phyloP scores from a whole-genome alignment of 2,888 invertebrate species.

The Macropis europaea region DNA sequence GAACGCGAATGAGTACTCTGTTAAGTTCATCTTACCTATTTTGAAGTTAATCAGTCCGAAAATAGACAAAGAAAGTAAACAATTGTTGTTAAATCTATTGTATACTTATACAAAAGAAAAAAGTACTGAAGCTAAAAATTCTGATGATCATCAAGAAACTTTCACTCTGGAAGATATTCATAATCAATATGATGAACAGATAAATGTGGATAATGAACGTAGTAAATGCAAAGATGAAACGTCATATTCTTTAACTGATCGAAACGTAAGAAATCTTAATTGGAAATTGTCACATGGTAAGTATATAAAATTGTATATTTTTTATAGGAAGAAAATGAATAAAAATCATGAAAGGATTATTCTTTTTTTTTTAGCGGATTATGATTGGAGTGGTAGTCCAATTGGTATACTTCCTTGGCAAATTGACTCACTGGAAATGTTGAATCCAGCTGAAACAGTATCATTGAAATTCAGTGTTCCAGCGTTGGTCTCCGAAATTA shows the following conservation, averaged over 20 bases:
- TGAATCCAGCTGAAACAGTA: conserved; percentile 42
- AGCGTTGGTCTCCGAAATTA: conserved; percentile 52
- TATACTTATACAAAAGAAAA: conserved; percentile 59
- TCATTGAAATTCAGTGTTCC: conserved; percentile 33
- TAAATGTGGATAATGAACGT: neutral
- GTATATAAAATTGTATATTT: neutral
- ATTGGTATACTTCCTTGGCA: conserved; percentile 82
- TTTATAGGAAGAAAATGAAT: neutral
- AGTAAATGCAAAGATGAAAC: neutral
- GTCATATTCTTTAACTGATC: conserved; percentile 54
- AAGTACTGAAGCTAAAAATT: conserved; percentile 69
- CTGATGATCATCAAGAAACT: conserved; percentile 69
- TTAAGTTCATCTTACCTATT: conserved; percentile 63
- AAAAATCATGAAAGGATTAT: neutral
- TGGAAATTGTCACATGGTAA: conserved; percentile 69
- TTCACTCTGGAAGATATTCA: conserved; percentile 81
- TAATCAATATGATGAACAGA: conserved; percentile 3
- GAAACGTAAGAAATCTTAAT: conserved; percentile 62
- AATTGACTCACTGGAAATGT: conserved; percentile 59
- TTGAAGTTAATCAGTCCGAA: conserved; percentile 67
- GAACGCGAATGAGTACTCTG: conserved; percentile 65
- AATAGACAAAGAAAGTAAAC: conserved; percentile 50
- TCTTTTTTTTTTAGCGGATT: conserved; percentile 62
- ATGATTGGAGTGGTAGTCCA: conserved; percentile 81
- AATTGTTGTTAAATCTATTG: conserved; percentile 62